Evolutionary conservation across 2,888 invertebrate genomes (phyloP).

Genomic region (Isoperla grammatica): DNA sequence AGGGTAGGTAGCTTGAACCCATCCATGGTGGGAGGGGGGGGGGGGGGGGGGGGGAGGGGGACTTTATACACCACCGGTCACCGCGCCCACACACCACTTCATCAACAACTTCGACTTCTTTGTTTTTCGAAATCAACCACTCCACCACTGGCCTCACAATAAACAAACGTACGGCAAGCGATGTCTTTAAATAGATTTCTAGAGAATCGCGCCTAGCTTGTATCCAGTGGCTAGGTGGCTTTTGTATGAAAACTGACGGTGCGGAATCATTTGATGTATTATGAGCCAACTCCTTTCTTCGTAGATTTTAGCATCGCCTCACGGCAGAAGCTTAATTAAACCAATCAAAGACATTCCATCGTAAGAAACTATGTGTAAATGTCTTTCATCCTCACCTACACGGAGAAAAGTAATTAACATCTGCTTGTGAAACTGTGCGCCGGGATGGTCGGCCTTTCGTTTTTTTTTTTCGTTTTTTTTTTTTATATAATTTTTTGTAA

Average conservation of each 20-base stretch:
- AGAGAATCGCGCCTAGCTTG: background rate
- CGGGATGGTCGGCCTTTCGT: background rate
- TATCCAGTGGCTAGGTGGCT: conserved; percentile 15
- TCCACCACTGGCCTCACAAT: background rate
- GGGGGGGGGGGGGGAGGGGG: no score
- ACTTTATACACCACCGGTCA: no score
- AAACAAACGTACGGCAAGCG: background rate
- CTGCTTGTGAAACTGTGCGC: conserved; percentile 18
- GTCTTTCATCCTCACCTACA: conserved; percentile 16
- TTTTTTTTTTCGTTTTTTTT: background rate
- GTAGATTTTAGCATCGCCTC: background rate
- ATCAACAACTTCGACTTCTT: no score
- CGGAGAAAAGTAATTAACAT: conserved; percentile 24
- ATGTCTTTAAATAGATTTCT: conserved; percentile 17
- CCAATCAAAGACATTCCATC: conserved; percentile 24
- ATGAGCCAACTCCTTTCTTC: background rate
- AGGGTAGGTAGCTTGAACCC: no score
- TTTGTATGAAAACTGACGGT: conserved; percentile 26
- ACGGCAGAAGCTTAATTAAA: conserved; percentile 29
- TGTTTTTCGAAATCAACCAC: no score
- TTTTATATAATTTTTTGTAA: conserved; percentile 3
- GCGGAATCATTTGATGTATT: conserved; percentile 20
- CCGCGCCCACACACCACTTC: no score
- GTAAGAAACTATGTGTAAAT: conserved; percentile 10
- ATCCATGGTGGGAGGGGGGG: no score